A percentile compares a stretch with the other conserved stretches of the same genome.
phyloP scores from a whole-genome alignment of 1,140 invertebrate species.

The Cheumatopsyche charites region DNA sequence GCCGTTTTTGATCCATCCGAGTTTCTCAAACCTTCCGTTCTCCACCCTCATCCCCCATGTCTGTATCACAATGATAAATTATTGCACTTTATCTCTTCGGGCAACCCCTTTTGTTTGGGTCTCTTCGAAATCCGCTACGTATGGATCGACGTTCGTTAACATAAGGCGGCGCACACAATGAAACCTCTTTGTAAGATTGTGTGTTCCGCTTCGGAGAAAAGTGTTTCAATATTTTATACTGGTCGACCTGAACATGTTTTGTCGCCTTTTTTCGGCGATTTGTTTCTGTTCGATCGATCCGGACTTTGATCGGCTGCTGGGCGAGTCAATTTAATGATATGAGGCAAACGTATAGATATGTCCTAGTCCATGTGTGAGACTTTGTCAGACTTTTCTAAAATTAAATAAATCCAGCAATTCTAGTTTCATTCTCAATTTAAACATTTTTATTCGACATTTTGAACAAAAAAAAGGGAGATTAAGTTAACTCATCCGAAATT shows the following conservation, averaged over 20 bases:
- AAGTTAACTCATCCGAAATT: too few relatives aligned
- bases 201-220: neutral
- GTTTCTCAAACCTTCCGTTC: neutral
- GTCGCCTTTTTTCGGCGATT: too few relatives aligned
- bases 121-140: constrained; percentile 21
- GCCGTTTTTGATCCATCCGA: constrained; percentile 35
- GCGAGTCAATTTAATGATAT: too few relatives aligned
- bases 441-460: too few relatives aligned
- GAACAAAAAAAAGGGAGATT: too few relatives aligned
- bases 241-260: neutral
- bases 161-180: neutral
- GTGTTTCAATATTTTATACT: constrained; percentile 8
- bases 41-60: constrained; percentile 20
- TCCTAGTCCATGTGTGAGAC: too few relatives aligned
- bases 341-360: too few relatives aligned
- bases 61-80: constrained; percentile 45
- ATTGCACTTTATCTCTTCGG: constrained; percentile 40
- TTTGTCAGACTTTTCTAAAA: too few relatives aligned
- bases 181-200: constrained; percentile 19
- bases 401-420: too few relatives aligned
- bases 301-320: too few relatives aligned
- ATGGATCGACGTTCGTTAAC: constrained; percentile 13
- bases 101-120: constrained; percentile 38
- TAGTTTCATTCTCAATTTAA: too few relatives aligned
- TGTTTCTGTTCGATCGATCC: too few relatives aligned